These are phyloP conservation scores for Alentia gelatinosa DNA, from an alignment of 2,888 invertebrate species.

Conservation along the genomic window DNA sequence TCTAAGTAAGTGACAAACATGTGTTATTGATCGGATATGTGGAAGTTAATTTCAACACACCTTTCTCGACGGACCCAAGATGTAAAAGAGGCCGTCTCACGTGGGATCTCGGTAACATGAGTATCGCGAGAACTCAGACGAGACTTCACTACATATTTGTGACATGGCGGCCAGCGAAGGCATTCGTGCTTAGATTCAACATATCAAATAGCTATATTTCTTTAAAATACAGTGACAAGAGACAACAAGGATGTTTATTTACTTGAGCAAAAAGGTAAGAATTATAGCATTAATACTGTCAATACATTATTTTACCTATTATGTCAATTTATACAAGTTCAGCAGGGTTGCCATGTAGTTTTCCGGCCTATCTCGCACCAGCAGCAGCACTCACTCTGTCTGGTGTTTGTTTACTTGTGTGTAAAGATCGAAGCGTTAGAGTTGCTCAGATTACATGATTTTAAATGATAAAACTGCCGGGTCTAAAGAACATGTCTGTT, in stretches of 20 bases:
- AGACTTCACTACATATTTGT: not conserved
- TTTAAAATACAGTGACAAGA: not conserved
- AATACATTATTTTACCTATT: not conserved
- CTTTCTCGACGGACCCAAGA: not conserved
- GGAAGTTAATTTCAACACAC: not conserved
- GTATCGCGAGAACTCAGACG: not conserved
- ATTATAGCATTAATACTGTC: not conserved
- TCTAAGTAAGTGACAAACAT: not conserved
- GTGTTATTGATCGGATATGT: not conserved
- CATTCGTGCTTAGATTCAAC: not conserved
- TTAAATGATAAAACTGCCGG: no score
- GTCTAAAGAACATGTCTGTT: no score
- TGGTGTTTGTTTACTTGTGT: no score
- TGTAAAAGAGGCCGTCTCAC: not conserved
- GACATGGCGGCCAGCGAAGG: not conserved
- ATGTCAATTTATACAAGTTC: not conserved
- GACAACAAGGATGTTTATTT: conserved; percentile 72
- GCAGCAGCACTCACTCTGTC: no score
- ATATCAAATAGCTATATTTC: not conserved
- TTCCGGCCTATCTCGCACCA: no score
- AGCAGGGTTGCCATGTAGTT: conserved; percentile 53
- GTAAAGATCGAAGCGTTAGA: no score
- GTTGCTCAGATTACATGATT: no score
- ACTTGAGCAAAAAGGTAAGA: conserved; percentile 87
- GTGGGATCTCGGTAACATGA: not conserved